Base-by-base conservation (phyloP, 2,797 vertebrate genomes). In the Myotis planiceps region DNA sequence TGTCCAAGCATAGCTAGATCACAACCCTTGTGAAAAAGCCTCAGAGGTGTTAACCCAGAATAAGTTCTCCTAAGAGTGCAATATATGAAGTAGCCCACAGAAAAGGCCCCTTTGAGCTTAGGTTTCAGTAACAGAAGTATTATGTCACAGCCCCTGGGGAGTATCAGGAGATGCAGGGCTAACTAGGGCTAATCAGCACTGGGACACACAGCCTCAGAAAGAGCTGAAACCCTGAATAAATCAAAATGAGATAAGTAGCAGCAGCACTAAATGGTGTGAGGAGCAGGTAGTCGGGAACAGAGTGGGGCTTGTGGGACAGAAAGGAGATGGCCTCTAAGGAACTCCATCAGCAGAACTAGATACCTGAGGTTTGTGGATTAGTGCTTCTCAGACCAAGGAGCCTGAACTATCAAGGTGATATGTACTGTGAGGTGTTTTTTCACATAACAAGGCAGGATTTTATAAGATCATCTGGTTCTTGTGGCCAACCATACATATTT, bases 81-180 rank as follows among this genome's bases (percentile, higher is more conserved):
- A 63, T 49, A 65, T 53, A 32, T 49, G 37, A 65, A 76, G 37
- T 25, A n/a, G 74, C 37, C 2, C 1, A 45, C 39, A 34, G 42
- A 49, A 72, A 69, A 83, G 53, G 19, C 37, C 14, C 49, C 89
- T 96, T 82, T 94, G 89, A 82, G 85, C 84, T 92, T 9, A 7
- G 34, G 12, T 25, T 55, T 27, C n/a, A 16, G 58, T 13, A 66
- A 66, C 49, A 82, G 55, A 76, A 65, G 58, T 42, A 55, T 1
- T 68, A 69, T 47, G 10, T 71, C 37, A 47, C 21, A n/a, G 53
- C 34, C 60, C 45, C 51, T 86, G 32, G 71, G 65, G 55, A 86
- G 21, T 3, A 58, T 19, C 12, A 6, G 45, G 45, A 87, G 29
- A 42, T 68, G 23, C 29, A 21, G 49, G 69, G 63, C 12, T 14